A percentile compares a stretch with the other conserved stretches of the same genome.
Evolutionary conservation across 1,140 invertebrate genomes (phyloP).

Genomic region (Danaus melanippus): DNA sequence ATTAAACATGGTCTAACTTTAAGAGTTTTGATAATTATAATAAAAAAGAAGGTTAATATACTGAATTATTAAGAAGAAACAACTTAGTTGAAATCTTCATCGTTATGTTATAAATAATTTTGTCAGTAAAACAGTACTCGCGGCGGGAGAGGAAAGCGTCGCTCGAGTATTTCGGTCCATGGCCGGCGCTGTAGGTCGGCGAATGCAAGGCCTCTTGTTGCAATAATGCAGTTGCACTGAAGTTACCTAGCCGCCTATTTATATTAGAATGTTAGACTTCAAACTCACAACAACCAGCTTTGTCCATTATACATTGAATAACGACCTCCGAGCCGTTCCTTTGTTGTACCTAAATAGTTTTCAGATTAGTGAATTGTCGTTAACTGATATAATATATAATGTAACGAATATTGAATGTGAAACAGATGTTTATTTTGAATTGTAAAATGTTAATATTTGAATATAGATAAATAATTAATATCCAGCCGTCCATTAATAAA

Average conservation of each 20-base stretch:
- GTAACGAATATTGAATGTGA: too few relatives aligned
- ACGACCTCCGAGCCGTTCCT: constrained; percentile 1
- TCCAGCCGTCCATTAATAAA: too few relatives aligned
- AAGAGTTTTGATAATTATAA: too few relatives aligned
- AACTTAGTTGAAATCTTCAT: too few relatives aligned
- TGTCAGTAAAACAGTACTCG: constrained; percentile 20
- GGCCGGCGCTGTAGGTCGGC: constrained; percentile 52
- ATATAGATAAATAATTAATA: too few relatives aligned
- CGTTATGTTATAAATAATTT: neutral
- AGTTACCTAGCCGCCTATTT: constrained; percentile 34
- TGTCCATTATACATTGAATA: constrained; percentile 9
- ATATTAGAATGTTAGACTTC: constrained; percentile 33
- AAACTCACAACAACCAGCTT: constrained; percentile 21
- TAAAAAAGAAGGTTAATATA: too few relatives aligned
- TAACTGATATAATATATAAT: too few relatives aligned
- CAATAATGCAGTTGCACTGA: constrained; percentile 57
- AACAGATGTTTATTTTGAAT: too few relatives aligned
- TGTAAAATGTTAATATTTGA: too few relatives aligned
- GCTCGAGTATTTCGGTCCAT: constrained; percentile 54
- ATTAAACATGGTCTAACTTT: too few relatives aligned
- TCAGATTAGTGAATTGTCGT: too few relatives aligned
- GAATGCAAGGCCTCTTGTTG: constrained; percentile 63
- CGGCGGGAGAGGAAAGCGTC: constrained; percentile 33
- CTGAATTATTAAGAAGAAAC: too few relatives aligned
- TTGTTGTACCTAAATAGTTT: constrained; percentile 2